Conservation (phyloP, 2,113 vertebrate species). For the Oceanodroma tethys region DNA sequence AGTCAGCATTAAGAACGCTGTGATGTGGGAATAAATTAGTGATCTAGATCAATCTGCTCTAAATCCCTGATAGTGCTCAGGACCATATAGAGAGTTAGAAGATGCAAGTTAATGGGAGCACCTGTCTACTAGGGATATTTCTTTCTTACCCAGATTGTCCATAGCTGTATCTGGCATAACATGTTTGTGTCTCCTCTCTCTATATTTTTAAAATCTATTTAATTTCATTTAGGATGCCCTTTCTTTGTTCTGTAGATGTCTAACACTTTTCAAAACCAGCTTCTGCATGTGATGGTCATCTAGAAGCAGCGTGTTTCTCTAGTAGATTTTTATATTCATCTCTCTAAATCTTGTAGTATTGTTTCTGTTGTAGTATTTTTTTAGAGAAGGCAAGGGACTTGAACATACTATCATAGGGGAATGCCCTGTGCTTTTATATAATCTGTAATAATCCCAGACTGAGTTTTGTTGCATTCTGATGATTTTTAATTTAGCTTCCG, state of each 20-base stretch:
- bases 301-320: not conserved
- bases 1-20: not conserved
- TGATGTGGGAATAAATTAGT: not conserved
- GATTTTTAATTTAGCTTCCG: not conserved
- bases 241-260: not conserved
- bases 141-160: not conserved
- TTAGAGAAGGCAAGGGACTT: not conserved
- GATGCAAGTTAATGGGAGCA: not conserved
- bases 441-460: not conserved
- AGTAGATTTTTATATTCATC: not conserved
- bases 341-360: not conserved
- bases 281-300: not conserved
- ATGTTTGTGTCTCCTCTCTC: not conserved
- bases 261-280: not conserved
- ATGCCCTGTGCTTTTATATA: not conserved
- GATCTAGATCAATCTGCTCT: not conserved
- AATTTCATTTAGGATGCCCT: not conserved
- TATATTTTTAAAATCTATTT: accelerated
- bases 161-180: not conserved
- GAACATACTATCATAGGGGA: not conserved
- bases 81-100: not conserved
- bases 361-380: not conserved
- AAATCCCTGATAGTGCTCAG: not conserved
- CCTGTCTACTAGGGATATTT: not conserved
- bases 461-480: not conserved